Evolutionary conservation across 2,113 vertebrate species (phyloP).

Genomic region (Hydrolagus affinis): DNA sequence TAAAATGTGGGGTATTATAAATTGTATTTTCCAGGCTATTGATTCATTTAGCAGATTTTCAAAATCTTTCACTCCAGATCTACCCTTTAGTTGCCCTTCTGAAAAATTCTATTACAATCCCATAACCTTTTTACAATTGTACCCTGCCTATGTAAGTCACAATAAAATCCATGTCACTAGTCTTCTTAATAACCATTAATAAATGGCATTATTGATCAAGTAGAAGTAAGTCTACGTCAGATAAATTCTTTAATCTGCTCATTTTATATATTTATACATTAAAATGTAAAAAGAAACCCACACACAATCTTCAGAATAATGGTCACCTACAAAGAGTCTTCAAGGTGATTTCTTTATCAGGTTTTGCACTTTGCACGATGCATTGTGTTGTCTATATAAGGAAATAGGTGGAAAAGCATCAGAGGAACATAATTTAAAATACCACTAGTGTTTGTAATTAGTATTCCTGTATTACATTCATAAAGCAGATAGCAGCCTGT

Average conservation of each 20-base stretch:
- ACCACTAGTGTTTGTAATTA: conserved; percentile 30
- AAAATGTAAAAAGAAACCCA: conserved; percentile 18
- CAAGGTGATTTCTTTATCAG: conserved; percentile 33
- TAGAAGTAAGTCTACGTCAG: neutral
- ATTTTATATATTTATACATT: conserved; percentile 23
- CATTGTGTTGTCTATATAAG: conserved; percentile 33
- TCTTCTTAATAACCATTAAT: conserved; percentile 16
- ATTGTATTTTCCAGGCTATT: neutral
- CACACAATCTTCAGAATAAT: conserved; percentile 31
- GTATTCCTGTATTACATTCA: conserved; percentile 22
- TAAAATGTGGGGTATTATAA: neutral
- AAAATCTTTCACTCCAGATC: conserved; percentile 2
- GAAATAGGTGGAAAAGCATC: conserved; percentile 33
- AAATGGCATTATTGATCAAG: conserved; percentile 4
- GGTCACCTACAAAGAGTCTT: conserved; percentile 33
- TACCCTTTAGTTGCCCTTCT: neutral
- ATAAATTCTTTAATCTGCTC: conserved; percentile 15
- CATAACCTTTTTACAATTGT: neutral
- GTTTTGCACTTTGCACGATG: conserved; percentile 33
- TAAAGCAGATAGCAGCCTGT: conserved; percentile 17
- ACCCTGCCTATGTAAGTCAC: neutral
- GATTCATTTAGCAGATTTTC: neutral
- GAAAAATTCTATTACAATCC: neutral
- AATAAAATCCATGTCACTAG: neutral
- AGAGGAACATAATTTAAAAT: conserved; percentile 33